These are phyloP conservation scores for Eolophus roseicapilla DNA, from an alignment of 2,113 vertebrate genomes.

Conservation along the genomic window DNA sequence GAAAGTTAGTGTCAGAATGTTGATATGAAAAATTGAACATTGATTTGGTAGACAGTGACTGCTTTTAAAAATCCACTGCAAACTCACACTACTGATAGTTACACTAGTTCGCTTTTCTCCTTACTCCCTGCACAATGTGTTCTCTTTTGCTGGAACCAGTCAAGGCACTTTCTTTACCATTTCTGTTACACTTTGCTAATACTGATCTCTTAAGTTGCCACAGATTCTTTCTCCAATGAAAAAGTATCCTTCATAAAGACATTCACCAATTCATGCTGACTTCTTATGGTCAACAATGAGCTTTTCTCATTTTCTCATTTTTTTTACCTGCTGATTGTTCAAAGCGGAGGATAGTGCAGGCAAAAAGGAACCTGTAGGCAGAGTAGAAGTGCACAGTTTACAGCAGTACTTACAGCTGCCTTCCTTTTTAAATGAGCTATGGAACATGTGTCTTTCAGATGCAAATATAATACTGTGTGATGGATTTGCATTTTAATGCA, in stretches of 20 bases:
- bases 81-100: not conserved
- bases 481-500: conserved; percentile 9
- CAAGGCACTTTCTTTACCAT: conserved; percentile 67
- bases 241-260: not conserved
- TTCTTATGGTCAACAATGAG: not conserved
- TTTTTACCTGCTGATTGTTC: not conserved
- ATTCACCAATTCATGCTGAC: not conserved
- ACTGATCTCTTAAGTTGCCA: not conserved
- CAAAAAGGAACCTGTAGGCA: not conserved
- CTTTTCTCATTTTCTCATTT: too few relatives aligned
- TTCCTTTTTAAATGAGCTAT: not conserved
- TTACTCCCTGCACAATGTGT: not conserved
- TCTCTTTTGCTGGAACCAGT: conserved; percentile 25
- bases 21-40: conserved; percentile 3
- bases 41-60: not conserved
- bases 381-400: not conserved
- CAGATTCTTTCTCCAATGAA: not conserved
- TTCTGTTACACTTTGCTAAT: not conserved
- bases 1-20: not conserved
- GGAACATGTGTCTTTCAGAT: not conserved
- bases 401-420: not conserved
- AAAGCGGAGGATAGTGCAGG: not conserved
- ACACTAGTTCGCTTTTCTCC: not conserved
- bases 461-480: conserved; percentile 20
- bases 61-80: conserved; percentile 25